Evolutionary conservation across 2,888 invertebrate genomes (phyloP), one percentile per base, ranked within the genome.

Genomic region (Andrena praecox): DNA sequence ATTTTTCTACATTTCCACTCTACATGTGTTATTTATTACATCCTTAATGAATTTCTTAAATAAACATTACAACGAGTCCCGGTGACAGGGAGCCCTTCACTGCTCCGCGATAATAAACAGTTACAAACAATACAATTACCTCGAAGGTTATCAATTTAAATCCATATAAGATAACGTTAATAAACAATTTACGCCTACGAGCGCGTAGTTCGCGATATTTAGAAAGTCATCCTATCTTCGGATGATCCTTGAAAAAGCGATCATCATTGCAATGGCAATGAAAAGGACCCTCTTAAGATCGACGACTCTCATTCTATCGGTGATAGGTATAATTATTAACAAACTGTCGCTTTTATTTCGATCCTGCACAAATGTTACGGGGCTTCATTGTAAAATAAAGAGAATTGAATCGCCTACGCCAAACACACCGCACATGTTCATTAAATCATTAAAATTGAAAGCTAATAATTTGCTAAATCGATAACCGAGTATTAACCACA

Each of bases 161-260:
- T 16, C 3, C 8, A 64, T 2, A 33, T 31, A 33, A 10, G 12
- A 60, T 56, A 54, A n/a, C 24, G n/a, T 33, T 16, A 48, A 42
- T 20, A 71, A 62, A 62, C 2, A 54, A 70, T 35, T 62, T 52
- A 52, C 33, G 27, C 54, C 52, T 54, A 54, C 33, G 52, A 69
- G 68, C 66, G 33, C 50, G n/a, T 6, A 62, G 20, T 24, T 59
- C 20, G 10, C 59, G 42, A 27, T 20, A n/a, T 20, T 56, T 27
- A n/a, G 8, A 33, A 59, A 72, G 48, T 56, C 67, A 60, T 33
- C 48, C 6, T 10, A 1, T 52, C 24, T 24, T 52, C 42, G 35
- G 35, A 67, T 7, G 27, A 68, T 74, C 74, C 83, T 77, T 77
- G 27, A 84, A 16, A 84, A 54, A 84, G 82, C 71, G 6, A 1